phyloP scores from a whole-genome alignment of 2,113 vertebrate genomes.

The Peucedramus taeniatus region DNA sequence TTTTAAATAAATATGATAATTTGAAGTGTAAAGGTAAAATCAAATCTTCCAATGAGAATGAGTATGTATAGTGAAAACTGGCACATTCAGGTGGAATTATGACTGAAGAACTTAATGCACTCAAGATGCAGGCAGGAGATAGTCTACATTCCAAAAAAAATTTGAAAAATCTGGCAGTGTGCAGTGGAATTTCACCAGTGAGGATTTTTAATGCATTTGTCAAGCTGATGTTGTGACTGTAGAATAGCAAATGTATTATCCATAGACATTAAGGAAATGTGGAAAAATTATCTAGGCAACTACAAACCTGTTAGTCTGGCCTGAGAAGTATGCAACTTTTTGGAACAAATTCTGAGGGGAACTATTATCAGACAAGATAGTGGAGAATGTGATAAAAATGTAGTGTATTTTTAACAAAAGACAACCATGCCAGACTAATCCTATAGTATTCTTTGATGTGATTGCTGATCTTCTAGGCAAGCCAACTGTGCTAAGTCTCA shows the following conservation, averaged over 20 bases:
- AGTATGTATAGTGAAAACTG: neutral
- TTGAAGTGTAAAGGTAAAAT: neutral
- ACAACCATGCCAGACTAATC: neutral
- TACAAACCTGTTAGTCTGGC: constrained; percentile 26
- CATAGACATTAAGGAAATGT: neutral
- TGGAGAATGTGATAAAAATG: constrained; percentile 19
- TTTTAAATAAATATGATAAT: neutral
- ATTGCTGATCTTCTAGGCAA: neutral
- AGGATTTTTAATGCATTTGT: constrained; percentile 29
- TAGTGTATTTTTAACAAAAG: neutral
- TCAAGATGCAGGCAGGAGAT: constrained; percentile 13
- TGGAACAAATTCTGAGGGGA: constrained; percentile 11
- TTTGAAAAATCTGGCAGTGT: neutral
- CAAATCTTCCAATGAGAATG: neutral
- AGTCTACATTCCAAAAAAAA: neutral
- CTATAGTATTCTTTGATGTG: constrained; percentile 6
- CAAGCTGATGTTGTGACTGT: constrained; percentile 29
- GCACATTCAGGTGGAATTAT: neutral
- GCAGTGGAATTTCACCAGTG: constrained; percentile 13
- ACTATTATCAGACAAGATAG: constrained; percentile 1
- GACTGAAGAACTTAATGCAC: neutral
- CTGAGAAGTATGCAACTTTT: neutral
- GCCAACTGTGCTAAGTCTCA: neutral
- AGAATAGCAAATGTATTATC: constrained; percentile 22
- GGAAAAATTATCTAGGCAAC: constrained; percentile 20